These are phyloP conservation scores for Lasioglossum malachurum DNA, from an alignment of 2,888 invertebrate genomes.

Conservation along the genomic window DNA sequence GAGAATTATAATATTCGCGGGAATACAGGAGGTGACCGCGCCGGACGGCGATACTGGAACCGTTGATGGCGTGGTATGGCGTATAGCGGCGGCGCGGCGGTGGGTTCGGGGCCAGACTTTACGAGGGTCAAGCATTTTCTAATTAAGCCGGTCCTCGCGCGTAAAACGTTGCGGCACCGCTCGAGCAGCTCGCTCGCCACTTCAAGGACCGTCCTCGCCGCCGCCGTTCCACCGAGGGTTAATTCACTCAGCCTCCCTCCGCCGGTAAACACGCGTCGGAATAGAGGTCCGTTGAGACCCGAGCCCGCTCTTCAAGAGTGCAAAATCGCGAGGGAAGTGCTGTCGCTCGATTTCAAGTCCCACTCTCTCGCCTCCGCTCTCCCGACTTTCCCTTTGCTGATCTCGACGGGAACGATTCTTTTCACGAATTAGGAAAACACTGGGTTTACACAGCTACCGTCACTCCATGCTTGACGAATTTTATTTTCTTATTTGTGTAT, in stretches of 20 bases:
- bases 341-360: slow-evolving; percentile 23
- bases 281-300: slow-evolving; percentile 47
- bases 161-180: slow-evolving; percentile 76
- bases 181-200: slow-evolving; percentile 65
- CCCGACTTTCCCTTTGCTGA: neutral
- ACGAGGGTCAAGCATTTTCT: slow-evolving; percentile 81
- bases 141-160: slow-evolving; percentile 77
- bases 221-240: slow-evolving; percentile 47
- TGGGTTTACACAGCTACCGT: neutral
- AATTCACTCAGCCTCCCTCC: slow-evolving; percentile 62
- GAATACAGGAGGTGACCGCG: slow-evolving; percentile 45
- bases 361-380: neutral
- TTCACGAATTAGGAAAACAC: neutral
- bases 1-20: slow-evolving; percentile 56
- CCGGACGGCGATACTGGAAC: slow-evolving; percentile 39
- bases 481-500: too few species aligned
- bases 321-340: slow-evolving; percentile 43
- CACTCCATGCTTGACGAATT: too few species aligned
- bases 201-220: slow-evolving; percentile 51
- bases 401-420: neutral
- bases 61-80: slow-evolving; percentile 41
- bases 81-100: neutral
- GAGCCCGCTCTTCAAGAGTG: slow-evolving; percentile 14
- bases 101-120: slow-evolving; percentile 61
- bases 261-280: slow-evolving; percentile 64